Percentiles rank a stretch among this genome's conserved stretches.
Evolutionary conservation across 2,888 invertebrate species (phyloP).

Genomic region (Ophonus ardosiacus): DNA sequence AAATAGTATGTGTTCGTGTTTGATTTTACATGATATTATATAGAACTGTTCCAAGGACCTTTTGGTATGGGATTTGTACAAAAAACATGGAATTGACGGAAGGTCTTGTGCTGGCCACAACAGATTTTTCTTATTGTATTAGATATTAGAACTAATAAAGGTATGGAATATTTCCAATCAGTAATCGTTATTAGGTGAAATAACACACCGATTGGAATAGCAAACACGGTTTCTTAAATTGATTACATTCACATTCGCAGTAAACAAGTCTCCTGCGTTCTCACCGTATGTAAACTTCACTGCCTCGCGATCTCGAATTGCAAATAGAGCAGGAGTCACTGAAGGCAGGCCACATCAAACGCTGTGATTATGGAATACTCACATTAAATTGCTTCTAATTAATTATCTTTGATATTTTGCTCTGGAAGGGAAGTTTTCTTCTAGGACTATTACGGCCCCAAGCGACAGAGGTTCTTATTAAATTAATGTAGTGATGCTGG

Average conservation of each 20-base stretch:
- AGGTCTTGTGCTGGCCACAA: too few species aligned
- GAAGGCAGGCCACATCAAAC: slow-evolving; percentile 54
- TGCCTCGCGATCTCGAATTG: slow-evolving; percentile 11
- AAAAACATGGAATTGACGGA: too few species aligned
- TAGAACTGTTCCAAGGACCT: too few species aligned
- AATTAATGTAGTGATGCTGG: slow-evolving; percentile 45
- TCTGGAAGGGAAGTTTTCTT: not conserved
- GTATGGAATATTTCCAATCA: too few species aligned
- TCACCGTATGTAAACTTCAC: not conserved
- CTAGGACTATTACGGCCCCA: not conserved
- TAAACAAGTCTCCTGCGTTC: not conserved
- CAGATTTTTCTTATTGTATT: too few species aligned
- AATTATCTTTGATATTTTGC: slow-evolving; percentile 52
- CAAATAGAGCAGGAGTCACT: slow-evolving; percentile 39
- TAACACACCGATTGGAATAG: not conserved
- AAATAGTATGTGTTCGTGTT: too few species aligned
- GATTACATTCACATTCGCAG: not conserved
- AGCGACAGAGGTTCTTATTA: slow-evolving; percentile 43
- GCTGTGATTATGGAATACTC: slow-evolving; percentile 43
- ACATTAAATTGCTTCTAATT: slow-evolving; percentile 58
- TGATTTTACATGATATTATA: too few species aligned
- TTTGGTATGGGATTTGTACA: too few species aligned
- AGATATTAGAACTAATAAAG: too few species aligned
- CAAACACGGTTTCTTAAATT: slow-evolving; percentile 15
- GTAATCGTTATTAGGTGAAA: not conserved